Evolutionary conservation across 2,888 invertebrate genomes (phyloP), one percentile per base, ranked within the genome.

Genomic region (Heliothis peltigera): DNA sequence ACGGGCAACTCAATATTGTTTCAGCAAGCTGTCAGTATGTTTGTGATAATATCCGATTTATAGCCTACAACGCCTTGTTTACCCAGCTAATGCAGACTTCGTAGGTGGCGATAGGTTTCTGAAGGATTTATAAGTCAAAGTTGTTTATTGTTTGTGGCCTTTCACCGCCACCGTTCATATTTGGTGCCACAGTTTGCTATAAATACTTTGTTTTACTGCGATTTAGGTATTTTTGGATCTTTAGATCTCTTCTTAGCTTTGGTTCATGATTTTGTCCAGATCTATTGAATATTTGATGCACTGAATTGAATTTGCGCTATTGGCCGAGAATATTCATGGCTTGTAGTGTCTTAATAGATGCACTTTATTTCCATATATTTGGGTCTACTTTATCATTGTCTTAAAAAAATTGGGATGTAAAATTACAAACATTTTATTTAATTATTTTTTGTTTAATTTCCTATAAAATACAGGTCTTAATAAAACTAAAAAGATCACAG

Each of bases 21-120:
- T 58, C 18, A 64, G 49, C 48, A 39, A 62, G 19, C 70, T 70
- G 76, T 70, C 70, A 54, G 66, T 47, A 18, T 73, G 70, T 77
- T 76, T 73, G 78, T 57, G 43, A 66, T 73, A 64, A 56, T 56
- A 60, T 39, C 35, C 28, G 42, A 70, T 76, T 76, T 77, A 77
- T 57, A 48, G 44, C 63, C 43, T 7, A 18, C 69, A 62, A 61
- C 19, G 12, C 47, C n/a, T 55, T 57, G 70, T 68, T 62, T 74
- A 64, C 48, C 54, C 21, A 19, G 17, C 21, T 39, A 55, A 55
- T 51, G 49, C 51, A 47, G 43, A 56, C 15, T 65, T 32, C 49
- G 66, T 62, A 42, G 70, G 64, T 25, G 66, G 51, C 61, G 64
- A 64, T 42, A 70, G 75, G 64, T 65, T 77, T 63, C 44, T 56